Conservation (phyloP, 2,888 invertebrate species). For the Drosophila picticornis region DNA sequence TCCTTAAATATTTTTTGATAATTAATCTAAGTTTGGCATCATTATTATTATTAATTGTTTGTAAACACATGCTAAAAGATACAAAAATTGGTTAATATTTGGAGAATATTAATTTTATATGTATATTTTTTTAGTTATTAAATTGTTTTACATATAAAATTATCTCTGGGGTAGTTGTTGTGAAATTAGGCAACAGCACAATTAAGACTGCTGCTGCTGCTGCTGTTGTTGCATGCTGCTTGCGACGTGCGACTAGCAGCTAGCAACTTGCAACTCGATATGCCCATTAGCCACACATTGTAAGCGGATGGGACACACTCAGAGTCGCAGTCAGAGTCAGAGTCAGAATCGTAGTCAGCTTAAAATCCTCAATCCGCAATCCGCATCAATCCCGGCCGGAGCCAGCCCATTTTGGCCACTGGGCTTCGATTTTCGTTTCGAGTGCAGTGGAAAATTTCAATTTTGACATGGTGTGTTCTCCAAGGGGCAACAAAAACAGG, state of each 20-base stretch:
- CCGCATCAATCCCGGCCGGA: slow-evolving; percentile 12
- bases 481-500: slow-evolving; percentile 34
- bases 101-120: not conserved
- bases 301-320: slow-evolving; percentile 14
- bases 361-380: slow-evolving; percentile 9
- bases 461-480: slow-evolving; percentile 71
- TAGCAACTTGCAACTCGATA: slow-evolving; percentile 56
- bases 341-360: not conserved
- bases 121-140: slow-evolving; percentile 7
- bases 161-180: slow-evolving; percentile 49
- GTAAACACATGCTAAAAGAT: not conserved
- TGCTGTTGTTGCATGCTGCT: slow-evolving; percentile 38
- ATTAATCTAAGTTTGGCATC: too few species aligned
- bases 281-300: slow-evolving; percentile 62
- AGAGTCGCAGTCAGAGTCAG: not conserved
- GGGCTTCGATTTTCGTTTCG: slow-evolving; percentile 66
- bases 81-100: not conserved
- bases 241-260: slow-evolving; percentile 30
- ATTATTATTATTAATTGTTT: too few species aligned
- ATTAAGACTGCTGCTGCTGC: slow-evolving; percentile 24
- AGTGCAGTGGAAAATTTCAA: slow-evolving; percentile 78
- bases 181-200: slow-evolving; percentile 49
- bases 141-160: not conserved
- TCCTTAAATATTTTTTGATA: not conserved
- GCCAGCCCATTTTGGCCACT: slow-evolving; percentile 56